Conservation (phyloP, 2,797 vertebrate species). For the Mus minutoides region DNA sequence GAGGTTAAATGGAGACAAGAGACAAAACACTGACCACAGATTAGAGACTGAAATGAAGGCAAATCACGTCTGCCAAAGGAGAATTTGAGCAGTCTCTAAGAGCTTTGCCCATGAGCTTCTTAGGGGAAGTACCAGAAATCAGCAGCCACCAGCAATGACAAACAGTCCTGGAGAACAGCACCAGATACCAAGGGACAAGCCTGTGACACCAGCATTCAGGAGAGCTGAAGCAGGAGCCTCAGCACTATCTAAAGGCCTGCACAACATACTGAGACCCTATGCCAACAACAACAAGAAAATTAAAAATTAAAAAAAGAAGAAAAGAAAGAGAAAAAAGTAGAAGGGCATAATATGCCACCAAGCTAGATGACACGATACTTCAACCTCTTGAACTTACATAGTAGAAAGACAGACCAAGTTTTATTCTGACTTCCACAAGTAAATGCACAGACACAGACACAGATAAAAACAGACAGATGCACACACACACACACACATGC, state of each 20-base stretch:
- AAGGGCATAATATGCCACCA: background rate
- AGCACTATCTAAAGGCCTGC: too few species aligned
- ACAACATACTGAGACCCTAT: background rate
- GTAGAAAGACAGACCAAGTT: background rate
- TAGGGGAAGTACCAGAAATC: background rate
- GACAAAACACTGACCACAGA: background rate
- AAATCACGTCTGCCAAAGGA: background rate
- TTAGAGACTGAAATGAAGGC: background rate
- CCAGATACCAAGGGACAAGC: background rate
- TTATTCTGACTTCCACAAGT: background rate
- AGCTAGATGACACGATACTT: background rate
- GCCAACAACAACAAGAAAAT: background rate
- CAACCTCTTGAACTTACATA: background rate
- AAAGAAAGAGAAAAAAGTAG: background rate
- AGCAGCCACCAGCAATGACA: background rate
- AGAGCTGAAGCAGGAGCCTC: background rate
- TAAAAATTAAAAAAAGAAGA: background rate
- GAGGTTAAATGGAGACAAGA: constrained; percentile 43
- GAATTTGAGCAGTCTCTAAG: background rate
- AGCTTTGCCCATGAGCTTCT: background rate
- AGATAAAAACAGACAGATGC: background rate
- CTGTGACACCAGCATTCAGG: background rate
- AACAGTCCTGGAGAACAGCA: background rate
- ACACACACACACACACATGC: background rate
- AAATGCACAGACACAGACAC: background rate